Base-by-base conservation (phyloP, 2,888 invertebrate genomes). In the Abrostola tripartita region DNA sequence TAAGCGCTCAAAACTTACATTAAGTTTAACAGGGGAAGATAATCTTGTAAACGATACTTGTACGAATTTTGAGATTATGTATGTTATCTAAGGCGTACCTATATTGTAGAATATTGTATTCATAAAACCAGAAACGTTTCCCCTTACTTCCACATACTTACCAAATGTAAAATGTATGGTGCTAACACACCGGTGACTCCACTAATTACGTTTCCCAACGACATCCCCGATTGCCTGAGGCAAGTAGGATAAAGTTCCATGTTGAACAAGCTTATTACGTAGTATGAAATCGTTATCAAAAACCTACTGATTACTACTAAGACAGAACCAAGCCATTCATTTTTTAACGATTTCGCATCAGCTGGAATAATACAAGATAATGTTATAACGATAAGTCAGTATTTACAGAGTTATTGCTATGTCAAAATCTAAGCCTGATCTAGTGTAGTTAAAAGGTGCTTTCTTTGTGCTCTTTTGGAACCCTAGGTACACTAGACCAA, bases 181-280 rank as follows among this genome's bases (percentile, higher is more conserved):
- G 95, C 95, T 52, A 95, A 74, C n/a, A 95, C 92, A 14, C 95
- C 94, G 52, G 96, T 89, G 35, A 90, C 90, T 81, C 95, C 95
- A 7, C 95, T 95, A 51, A 95, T 81, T 41, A 96, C 93, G 59
- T 95, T 94, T 38, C 96, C 95, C 62, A 96, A 82, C 0, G 96
- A 95, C 74, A 96, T 94, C 56, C 96, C 96, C 7, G 96, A 95
- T 81, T 96, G 96, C 35, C 97, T 90, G 40, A 96, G 88, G 75
- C 95, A 95, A 0, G 96, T 96, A 11, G 96, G 96, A 84, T 96
- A 96, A 24, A 96, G 91, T 87, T 97, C 96, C 85, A 96, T 94
- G 61, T 95, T 95, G 70, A 96, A 95, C 58, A 96, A 88, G 79
- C 95, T 95, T 37, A 95, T 95, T 14, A 95, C 91, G 77, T 96